Conservation (phyloP, 2,888 invertebrate species). For the Suillia variegata region DNA sequence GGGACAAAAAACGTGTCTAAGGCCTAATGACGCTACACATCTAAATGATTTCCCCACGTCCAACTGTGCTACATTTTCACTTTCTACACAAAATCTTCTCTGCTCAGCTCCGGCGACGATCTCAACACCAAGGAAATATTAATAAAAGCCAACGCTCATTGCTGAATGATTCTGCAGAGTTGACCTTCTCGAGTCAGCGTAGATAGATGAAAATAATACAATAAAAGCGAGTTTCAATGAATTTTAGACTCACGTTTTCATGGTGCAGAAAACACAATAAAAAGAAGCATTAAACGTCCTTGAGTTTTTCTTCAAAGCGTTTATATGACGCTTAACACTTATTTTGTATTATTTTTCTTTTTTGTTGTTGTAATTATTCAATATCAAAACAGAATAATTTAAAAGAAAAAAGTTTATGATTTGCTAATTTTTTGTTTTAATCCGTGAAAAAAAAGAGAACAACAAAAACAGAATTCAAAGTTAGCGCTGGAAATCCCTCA, state of each 20-base stretch:
- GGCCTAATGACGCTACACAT: no score
- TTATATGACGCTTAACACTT: constrained; percentile 13
- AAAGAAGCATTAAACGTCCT: constrained; percentile 43
- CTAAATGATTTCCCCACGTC: no score
- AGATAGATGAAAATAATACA: no score
- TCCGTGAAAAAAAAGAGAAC: not conserved
- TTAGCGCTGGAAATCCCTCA: constrained; percentile 22
- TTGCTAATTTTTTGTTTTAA: constrained; percentile 3
- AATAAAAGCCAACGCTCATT: no score
- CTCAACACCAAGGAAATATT: no score
- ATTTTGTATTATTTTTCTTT: not conserved
- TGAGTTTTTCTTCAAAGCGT: constrained; percentile 41
- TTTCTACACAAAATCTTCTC: no score
- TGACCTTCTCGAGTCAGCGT: no score
- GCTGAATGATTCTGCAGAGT: not conserved
- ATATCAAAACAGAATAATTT: no score
- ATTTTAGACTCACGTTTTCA: constrained; percentile 36
- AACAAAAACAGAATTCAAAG: not conserved
- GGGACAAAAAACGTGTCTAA: no score
- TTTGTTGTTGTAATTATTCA: not conserved
- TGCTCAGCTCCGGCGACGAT: no score
- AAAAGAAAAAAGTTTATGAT: no score
- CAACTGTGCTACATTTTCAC: constrained; percentile 18
- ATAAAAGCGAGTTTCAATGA: not conserved
- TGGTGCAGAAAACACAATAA: constrained; percentile 26